Evolutionary conservation across 2,888 invertebrate species (phyloP).

Genomic region (Hipparchia sbordonii): DNA sequence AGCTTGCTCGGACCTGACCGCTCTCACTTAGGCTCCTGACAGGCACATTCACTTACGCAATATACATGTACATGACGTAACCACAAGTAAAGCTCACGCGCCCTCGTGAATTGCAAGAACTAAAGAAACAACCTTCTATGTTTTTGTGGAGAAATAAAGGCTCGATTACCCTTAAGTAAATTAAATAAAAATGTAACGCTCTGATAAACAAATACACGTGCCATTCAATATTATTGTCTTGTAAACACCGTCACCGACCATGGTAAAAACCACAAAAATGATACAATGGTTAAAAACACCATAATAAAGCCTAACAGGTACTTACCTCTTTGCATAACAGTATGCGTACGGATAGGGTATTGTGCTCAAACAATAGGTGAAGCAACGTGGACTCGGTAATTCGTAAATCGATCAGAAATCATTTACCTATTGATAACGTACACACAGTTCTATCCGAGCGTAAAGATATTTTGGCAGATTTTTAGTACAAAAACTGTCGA

Average conservation of each 20-base stretch:
- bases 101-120: too few relatives aligned
- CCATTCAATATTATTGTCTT: background rate
- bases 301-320: conserved; percentile 26
- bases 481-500: too few relatives aligned
- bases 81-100: too few relatives aligned
- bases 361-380: conserved; percentile 43
- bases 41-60: too few relatives aligned
- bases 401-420: conserved; percentile 30
- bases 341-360: conserved; percentile 46
- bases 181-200: conserved; percentile 5
- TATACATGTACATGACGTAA: too few relatives aligned
- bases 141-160: too few relatives aligned
- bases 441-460: background rate
- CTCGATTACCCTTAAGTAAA: background rate
- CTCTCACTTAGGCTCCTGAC: too few relatives aligned
- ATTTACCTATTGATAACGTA: background rate
- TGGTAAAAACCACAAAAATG: conserved; percentile 25
- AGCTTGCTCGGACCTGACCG: too few relatives aligned
- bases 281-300: conserved; percentile 29
- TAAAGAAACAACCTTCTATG: too few relatives aligned
- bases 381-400: conserved; percentile 30
- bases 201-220: background rate
- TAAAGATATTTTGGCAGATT: too few relatives aligned
- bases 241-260: conserved; percentile 15
- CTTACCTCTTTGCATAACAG: conserved; percentile 22